phyloP scores from a whole-genome alignment of 2,113 vertebrate species.

The Anolis carolinensis region DNA sequence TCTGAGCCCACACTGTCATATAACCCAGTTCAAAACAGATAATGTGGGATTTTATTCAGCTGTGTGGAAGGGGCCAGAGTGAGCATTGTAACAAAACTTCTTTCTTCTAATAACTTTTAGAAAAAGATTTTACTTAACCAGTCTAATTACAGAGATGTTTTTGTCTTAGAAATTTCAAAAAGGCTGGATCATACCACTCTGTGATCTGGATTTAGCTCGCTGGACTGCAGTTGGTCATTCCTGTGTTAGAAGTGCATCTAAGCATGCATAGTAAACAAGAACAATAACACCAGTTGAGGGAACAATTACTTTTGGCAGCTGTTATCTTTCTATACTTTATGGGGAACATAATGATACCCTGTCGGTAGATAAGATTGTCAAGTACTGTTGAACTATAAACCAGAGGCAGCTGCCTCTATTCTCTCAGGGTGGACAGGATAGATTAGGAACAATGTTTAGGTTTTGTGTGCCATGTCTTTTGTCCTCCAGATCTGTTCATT shows the following conservation, averaged over 20 bases:
- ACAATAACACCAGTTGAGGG: constrained; percentile 22
- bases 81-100: background rate
- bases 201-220: background rate
- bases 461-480: constrained; percentile 2
- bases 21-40: no score
- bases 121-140: background rate
- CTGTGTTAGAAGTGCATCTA: constrained; percentile 5
- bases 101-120: background rate
- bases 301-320: constrained; percentile 33
- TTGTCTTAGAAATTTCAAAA: background rate
- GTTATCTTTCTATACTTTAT: constrained; percentile 35
- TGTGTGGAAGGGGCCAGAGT: no score
- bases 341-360: constrained; percentile 24
- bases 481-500: constrained; percentile 1
- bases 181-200: background rate
- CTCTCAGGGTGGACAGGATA: constrained; percentile 24
- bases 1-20: no score
- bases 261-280: constrained; percentile 32
- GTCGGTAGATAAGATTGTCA: constrained; percentile 31
- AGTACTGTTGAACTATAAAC: constrained; percentile 33
- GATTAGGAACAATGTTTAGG: constrained; percentile 23
- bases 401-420: constrained; percentile 27
- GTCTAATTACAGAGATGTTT: background rate
- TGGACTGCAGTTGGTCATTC: background rate
- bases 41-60: no score